Base-by-base conservation (phyloP, 35 echinoderm and acorn worm genomes). In the Eucidaris tribuloides region DNA sequence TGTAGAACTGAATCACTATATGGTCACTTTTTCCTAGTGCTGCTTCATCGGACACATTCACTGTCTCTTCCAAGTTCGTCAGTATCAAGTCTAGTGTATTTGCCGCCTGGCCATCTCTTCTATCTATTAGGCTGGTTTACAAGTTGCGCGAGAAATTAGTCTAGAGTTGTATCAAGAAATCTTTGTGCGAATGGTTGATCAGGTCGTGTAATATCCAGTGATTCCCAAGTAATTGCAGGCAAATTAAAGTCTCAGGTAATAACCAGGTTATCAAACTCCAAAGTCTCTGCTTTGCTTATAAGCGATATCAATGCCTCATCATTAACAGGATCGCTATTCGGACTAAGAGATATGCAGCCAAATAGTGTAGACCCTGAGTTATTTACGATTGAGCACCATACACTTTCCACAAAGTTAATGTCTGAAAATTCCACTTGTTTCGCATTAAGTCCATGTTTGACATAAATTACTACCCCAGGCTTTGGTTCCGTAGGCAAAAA, bases 141-240 rank as follows among this genome's bases (percentile, higher is more conserved):
- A 11, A 60, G 57, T 60, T 60, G 57, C 5, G 30, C 22, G 30
- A 60, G 57, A 60, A 60, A 60, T 0, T 24, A 60, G 57, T 60
- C 57, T 60, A 60, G 5, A 29, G 22, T 18, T 20, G 0, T 1
- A 24, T 29, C 22, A 60, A 29, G n/a, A 60, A 60, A 60, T 60
- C 57, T 60, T n/a, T 60, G 57, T 60, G 57, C 57, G 30, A 60
- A 60, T 60, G 22, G 57, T 60, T 60, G 57, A 60, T 60, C 57
- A 18, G 4, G 57, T 4, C 3, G 57, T 60, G 57, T 18, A 60
- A n/a, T n/a, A 59, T 59, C 56, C 4, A 59, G 15, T n/a, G 56
- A 59, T 23, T 15, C 56, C 56, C 56, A 59, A 59, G 15, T n/a
- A 59, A 59, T 59, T 59, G 29, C 56, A 59, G 4, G 56, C 29